Evolutionary conservation across 2,888 invertebrate genomes (phyloP).

Genomic region (Neoascia interrupta): DNA sequence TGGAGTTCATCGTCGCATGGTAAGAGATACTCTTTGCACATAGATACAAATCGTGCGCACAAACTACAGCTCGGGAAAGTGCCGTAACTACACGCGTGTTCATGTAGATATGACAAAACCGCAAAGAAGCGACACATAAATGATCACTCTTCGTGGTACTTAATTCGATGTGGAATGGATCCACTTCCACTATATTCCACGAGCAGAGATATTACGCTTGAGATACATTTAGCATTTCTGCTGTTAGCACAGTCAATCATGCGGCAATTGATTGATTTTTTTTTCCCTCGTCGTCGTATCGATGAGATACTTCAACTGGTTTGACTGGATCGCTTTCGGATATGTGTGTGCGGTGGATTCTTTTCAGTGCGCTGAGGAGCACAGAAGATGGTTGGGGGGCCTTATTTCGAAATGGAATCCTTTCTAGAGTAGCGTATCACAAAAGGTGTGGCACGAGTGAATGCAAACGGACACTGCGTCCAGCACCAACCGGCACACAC

Average conservation of each 20-base stretch:
- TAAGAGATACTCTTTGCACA: conserved; percentile 38
- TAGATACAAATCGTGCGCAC: conserved; percentile 7
- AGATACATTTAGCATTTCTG: conserved; percentile 31
- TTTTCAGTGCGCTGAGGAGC: neutral
- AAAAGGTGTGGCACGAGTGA: conserved; percentile 63
- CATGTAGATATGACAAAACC: conserved; percentile 34
- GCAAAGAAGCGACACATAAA: conserved; percentile 38
- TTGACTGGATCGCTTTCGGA: conserved; percentile 30
- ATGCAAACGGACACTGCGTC: conserved; percentile 46
- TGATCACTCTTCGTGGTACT: conserved; percentile 47
- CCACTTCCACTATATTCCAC: conserved; percentile 13
- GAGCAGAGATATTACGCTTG: conserved; percentile 16
- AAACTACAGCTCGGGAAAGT: too few relatives aligned
- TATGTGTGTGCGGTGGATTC: too few relatives aligned
- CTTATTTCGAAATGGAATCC: conserved; percentile 40
- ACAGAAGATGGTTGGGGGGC: conserved; percentile 37
- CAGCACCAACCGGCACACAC: too few relatives aligned
- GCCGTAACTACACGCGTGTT: too few relatives aligned
- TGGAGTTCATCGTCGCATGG: conserved; percentile 28
- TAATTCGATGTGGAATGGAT: conserved; percentile 23
- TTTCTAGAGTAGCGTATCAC: conserved; percentile 49
- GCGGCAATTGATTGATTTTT: conserved; percentile 66
- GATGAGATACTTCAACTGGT: conserved; percentile 53
- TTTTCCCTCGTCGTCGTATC: neutral
- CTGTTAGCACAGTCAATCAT: conserved; percentile 55